These are phyloP conservation scores for Hippocampus zosterae DNA, from an alignment of 2,113 vertebrate genomes.

Conservation along the genomic window DNA sequence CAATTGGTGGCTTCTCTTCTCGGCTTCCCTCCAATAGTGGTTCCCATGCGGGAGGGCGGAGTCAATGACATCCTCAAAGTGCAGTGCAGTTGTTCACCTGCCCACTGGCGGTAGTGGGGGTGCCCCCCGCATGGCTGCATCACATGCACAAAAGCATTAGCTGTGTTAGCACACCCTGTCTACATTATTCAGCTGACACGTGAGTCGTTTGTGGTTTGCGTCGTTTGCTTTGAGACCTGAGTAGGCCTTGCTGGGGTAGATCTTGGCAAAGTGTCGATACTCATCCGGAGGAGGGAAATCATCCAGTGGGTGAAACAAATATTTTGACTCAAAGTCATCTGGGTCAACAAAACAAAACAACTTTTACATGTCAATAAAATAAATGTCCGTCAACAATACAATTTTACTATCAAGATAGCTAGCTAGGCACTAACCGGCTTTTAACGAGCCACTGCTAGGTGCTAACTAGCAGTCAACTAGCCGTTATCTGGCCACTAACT, in stretches of 20 bases:
- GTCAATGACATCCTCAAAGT: neutral
- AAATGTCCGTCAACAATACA: neutral
- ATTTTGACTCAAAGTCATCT: constrained; percentile 98
- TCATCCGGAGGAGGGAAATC: constrained; percentile 95
- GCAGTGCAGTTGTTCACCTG: constrained; percentile 50
- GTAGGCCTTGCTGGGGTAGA: constrained; percentile 93
- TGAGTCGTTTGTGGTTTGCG: neutral
- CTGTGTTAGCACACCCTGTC: neutral
- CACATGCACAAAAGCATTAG: neutral
- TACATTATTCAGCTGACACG: neutral
- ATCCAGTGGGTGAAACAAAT: constrained; percentile 90
- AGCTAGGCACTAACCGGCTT: no score
- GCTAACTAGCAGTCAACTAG: no score
- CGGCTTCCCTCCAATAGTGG: neutral
- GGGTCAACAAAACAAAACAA: constrained; percentile 17
- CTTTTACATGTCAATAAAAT: neutral
- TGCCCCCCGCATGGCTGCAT: constrained; percentile 62
- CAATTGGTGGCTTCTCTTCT: neutral
- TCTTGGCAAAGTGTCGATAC: constrained; percentile 86
- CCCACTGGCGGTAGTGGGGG: constrained; percentile 67
- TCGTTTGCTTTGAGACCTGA: constrained; percentile 68
- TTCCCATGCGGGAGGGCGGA: neutral
- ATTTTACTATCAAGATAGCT: neutral
- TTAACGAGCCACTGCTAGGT: no score
- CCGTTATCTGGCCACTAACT: no score